Percentiles rank a stretch among this genome's conserved stretches.
Conservation (phyloP, 2,888 invertebrate genomes). For the Patella depressa region DNA sequence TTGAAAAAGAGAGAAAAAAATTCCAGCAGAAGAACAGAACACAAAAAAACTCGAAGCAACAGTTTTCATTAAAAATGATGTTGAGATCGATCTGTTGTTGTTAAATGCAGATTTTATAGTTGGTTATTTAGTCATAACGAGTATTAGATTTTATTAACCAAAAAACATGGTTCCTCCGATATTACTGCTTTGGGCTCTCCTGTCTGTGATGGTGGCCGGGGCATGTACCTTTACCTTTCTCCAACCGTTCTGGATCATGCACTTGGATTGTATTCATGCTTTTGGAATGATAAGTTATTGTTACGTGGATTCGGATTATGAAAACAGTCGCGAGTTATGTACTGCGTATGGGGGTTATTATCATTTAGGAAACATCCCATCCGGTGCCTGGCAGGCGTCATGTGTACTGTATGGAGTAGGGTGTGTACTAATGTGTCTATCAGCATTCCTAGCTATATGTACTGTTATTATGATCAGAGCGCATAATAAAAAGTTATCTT, state of each 20-base stretch:
- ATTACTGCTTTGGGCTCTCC: conserved; percentile 65
- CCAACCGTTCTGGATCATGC: conserved; percentile 71
- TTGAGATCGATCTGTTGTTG: no score
- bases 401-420: conserved; percentile 68
- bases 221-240: conserved; percentile 69
- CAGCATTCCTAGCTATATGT: conserved; percentile 59
- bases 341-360: conserved; percentile 60
- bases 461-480: conserved; percentile 56
- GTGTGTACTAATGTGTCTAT: conserved; percentile 63
- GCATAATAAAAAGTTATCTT: conserved; percentile 54
- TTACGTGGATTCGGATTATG: conserved; percentile 29
- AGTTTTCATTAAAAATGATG: no score
- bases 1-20: no score
- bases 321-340: conserved; percentile 29
- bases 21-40: no score
- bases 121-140: no score
- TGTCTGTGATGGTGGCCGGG: conserved; percentile 69
- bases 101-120: no score
- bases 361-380: conserved; percentile 59
- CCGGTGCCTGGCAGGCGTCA: conserved; percentile 66
- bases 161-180: conserved; percentile 28
- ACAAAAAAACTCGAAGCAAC: no score
- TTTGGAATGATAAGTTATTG: conserved; percentile 63
- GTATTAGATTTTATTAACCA: no score
- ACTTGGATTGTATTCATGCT: conserved; percentile 51